A percentile compares a stretch with the other conserved stretches of the same genome.
phyloP scores from a whole-genome alignment of 2,113 vertebrate species.

The Anoura caudifer region DNA sequence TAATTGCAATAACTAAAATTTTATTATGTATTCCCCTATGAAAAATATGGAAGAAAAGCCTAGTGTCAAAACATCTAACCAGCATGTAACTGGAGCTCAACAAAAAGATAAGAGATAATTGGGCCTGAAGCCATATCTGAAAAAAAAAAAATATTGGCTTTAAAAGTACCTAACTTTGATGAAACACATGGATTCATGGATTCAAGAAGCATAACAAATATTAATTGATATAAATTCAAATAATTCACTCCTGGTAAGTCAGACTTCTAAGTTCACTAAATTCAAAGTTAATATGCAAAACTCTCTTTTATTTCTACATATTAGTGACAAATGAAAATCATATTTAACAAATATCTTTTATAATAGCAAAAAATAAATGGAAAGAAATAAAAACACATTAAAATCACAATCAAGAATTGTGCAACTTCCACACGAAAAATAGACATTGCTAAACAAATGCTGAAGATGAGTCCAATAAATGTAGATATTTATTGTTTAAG shows the following conservation, averaged over 20 bases:
- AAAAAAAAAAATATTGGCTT: not conserved
- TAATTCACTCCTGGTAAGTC: not conserved
- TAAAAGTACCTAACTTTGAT: not conserved
- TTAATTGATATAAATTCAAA: not conserved
- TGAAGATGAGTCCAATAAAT: not conserved
- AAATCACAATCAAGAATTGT: not conserved
- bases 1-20: not conserved
- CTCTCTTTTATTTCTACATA: not conserved
- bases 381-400: not conserved
- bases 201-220: not conserved
- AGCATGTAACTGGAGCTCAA: not conserved
- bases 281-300: not conserved
- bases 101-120: not conserved
- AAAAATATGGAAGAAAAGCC: not conserved
- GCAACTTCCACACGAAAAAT: not conserved
- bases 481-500: not conserved
- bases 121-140: not conserved
- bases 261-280: not conserved
- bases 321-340: not conserved
- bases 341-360: not conserved
- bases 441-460: not conserved
- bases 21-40: not conserved
- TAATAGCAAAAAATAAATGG: not conserved
- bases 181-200: not conserved
- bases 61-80: not conserved